These are phyloP conservation scores for Lethrus apterus DNA, from an alignment of 1,140 invertebrate species.

Conservation along the genomic window DNA sequence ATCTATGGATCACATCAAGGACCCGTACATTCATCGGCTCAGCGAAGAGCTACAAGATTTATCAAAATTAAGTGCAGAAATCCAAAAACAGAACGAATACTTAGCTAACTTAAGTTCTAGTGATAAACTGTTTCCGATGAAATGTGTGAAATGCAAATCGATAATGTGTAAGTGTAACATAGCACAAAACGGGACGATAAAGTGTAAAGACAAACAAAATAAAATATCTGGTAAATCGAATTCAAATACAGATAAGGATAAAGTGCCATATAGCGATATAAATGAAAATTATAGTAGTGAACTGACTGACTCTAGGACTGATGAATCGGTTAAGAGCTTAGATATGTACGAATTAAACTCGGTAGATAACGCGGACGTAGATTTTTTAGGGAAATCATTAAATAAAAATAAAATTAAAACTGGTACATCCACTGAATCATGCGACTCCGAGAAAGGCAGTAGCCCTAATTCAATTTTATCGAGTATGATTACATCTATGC, in stretches of 20 bases:
- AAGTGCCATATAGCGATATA: conserved; percentile 2
- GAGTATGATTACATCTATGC: conserved; percentile 32
- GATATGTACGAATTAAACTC: conserved; percentile 9
- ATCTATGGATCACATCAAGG: conserved; percentile 47
- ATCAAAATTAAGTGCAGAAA: conserved; percentile 51
- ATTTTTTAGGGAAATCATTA: conserved; percentile 8
- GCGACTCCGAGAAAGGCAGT: conserved; percentile 36
- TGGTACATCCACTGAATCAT: conserved; percentile 34
- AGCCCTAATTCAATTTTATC: conserved; percentile 33
- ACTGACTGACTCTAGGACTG: conserved; percentile 17
- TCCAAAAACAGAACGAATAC: conserved; percentile 43
- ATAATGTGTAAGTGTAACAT: conserved; percentile 12
- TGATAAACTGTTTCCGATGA: conserved; percentile 24
- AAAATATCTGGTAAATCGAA: not conserved
- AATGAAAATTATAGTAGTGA: conserved; percentile 15
- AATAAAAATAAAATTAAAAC: conserved; percentile 19
- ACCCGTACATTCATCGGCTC: conserved; percentile 50
- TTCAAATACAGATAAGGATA: conserved; percentile 1
- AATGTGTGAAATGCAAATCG: conserved; percentile 13
- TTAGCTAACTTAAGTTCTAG: conserved; percentile 40
- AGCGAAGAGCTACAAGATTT: conserved; percentile 50
- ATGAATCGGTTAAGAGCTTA: conserved; percentile 2
- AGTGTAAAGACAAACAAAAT: not conserved
- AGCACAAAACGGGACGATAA: conserved; percentile 8
- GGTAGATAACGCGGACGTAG: conserved; percentile 8